Evolutionary conservation across 2,113 vertebrate species (phyloP), one percentile per base, ranked within the genome.

Genomic region (Toxotes jaculatrix): DNA sequence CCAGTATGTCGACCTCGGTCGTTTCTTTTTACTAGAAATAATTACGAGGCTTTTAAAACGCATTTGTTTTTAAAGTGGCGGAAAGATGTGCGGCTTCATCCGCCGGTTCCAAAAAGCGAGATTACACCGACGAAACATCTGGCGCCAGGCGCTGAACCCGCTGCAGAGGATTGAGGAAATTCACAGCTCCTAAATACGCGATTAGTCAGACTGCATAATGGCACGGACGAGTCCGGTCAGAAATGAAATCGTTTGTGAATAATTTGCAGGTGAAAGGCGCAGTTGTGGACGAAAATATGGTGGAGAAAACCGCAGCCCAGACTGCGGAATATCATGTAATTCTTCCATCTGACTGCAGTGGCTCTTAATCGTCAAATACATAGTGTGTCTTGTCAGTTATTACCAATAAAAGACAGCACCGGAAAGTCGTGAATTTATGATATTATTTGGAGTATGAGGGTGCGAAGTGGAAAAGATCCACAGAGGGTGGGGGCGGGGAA

Each of bases 271-370:
- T 72, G 16, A n/a, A 45, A 19, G 0, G 60, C 38, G 42, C 55
- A 49, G n/a, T 88, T 68, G 66, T 19, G 68, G 49, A 31, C 45
- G 3, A 21, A 31, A 55, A 68, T 40, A 34, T 61, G 40, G 19
- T 42, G 45, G 43, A 19, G 27, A 72, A 82, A 72, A 69, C n/a
- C 57, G 53, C 80, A 85, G 66, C 59, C 66, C 9, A 2, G 64
- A 83, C 70, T 87, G 83, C 79, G 40, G 71, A 80, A 57, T 27
- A 76, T 70, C 31, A n/a, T 51, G 57, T 60, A 42, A 61, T 43
- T 10, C 43, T 64, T 67, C 40, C 49, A 32, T 67, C 49, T 76
- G 78, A 67, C 79, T 76, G 84, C 74, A 79, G n/a, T 3, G 66
- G 68, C 40, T 59, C 73, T 11, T 27, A 1, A 16, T 66, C 23